Conservation (phyloP, 2,888 invertebrate species). For the Epiperipatus broadwayi region DNA sequence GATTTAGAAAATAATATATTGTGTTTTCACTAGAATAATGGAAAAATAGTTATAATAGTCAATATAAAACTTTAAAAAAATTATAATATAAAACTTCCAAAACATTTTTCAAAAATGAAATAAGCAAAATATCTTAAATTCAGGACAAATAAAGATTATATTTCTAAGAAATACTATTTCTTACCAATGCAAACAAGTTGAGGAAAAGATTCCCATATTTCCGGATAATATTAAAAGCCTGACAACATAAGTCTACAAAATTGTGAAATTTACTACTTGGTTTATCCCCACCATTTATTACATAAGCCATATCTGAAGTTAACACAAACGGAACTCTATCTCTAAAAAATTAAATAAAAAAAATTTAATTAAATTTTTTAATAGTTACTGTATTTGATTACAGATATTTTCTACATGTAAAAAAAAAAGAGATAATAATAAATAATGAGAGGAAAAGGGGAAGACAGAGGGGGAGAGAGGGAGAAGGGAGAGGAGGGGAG, state of each 20-base stretch:
- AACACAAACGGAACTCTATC: slow-evolving; percentile 94
- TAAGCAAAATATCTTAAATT: slow-evolving; percentile 6
- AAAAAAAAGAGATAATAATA: no score
- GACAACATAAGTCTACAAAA: slow-evolving; percentile 94
- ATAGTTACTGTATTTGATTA: background rate
- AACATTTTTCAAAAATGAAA: slow-evolving; percentile 6
- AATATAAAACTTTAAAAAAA: no score
- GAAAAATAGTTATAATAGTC: no score
- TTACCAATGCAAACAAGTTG: slow-evolving; percentile 70
- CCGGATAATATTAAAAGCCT: slow-evolving; percentile 85
- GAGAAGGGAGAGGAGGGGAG: no score
- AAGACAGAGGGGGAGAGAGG: no score
- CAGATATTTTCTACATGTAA: no score
- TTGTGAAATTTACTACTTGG: slow-evolving; percentile 82
- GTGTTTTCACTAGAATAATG: no score
- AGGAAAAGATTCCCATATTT: slow-evolving; percentile 72
- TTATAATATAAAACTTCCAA: no score
- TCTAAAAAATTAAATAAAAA: slow-evolving; percentile 36
- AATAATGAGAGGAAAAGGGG: no score
- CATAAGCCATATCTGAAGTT: slow-evolving; percentile 97
- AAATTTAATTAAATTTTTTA: background rate
- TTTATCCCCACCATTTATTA: slow-evolving; percentile 91
- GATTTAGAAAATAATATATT: no score
- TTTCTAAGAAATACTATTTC: slow-evolving; percentile 22
- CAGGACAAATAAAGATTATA: background rate